A percentile compares a stretch with the other conserved stretches of the same genome.
phyloP scores from a whole-genome alignment of 2,113 vertebrate genomes.

The Oreamnos americanus region DNA sequence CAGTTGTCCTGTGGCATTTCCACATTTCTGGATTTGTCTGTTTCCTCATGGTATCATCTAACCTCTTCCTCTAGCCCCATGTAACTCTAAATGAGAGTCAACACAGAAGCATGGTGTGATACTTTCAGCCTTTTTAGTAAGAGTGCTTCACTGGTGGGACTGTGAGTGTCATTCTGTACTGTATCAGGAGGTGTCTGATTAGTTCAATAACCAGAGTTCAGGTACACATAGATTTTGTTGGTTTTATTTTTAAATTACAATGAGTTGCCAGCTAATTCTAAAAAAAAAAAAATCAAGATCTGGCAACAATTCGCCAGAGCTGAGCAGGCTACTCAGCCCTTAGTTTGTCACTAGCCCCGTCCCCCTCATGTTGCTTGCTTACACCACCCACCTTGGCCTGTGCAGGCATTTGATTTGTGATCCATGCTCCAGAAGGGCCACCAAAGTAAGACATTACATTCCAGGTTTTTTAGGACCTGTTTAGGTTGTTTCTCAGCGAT shows the following conservation, averaged over 20 bases:
- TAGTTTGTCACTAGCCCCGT: background rate
- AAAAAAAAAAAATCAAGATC: background rate
- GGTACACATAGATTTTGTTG: background rate
- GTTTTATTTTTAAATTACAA: background rate
- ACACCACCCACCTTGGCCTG: background rate
- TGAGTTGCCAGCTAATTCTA: background rate
- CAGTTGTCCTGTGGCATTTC: background rate
- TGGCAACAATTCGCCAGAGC: background rate
- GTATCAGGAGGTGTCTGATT: background rate
- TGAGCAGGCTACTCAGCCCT: background rate
- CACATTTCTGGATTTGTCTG: background rate
- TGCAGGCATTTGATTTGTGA: background rate
- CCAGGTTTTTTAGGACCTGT: background rate
- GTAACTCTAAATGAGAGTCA: background rate
- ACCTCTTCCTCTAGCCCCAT: background rate
- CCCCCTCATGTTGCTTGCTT: background rate
- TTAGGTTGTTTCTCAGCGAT: slow-evolving; percentile 12
- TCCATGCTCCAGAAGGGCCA: background rate
- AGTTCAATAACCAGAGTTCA: background rate
- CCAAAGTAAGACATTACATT: background rate
- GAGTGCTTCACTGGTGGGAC: background rate
- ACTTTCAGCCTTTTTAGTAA: background rate
- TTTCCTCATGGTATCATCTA: background rate
- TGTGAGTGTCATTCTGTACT: background rate
- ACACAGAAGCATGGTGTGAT: background rate